Conservation (phyloP, 2,113 vertebrate species). For the Arothron firmamentum region DNA sequence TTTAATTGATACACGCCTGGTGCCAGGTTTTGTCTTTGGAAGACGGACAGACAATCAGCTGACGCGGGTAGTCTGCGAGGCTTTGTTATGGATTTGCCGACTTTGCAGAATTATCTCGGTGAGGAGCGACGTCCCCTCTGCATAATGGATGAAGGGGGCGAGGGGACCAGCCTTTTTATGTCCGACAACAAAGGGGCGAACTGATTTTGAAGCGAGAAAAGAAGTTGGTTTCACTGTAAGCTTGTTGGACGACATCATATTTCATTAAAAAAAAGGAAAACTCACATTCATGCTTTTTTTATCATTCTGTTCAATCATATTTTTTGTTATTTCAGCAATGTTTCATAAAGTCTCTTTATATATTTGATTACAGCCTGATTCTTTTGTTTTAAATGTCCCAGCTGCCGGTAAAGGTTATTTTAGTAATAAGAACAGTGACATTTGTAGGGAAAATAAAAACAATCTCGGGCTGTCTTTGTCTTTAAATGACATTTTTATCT, state of each 20-base stretch:
- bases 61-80: constrained; percentile 29
- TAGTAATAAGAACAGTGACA: constrained; percentile 4
- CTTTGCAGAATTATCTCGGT: constrained; percentile 55
- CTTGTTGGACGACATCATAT: constrained; percentile 12
- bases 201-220: constrained; percentile 28
- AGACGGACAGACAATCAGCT: constrained; percentile 15
- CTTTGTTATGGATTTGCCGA: constrained; percentile 56
- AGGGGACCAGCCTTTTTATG: constrained; percentile 33
- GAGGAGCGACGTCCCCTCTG: constrained; percentile 49
- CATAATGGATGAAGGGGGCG: constrained; percentile 49
- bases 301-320: too few species aligned
- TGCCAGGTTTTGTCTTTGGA: constrained; percentile 4
- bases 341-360: too few species aligned
- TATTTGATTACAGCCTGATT: too few species aligned
- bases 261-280: constrained; percentile 1
- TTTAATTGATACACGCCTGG: not conserved
- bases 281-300: not conserved
- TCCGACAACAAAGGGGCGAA: constrained; percentile 29
- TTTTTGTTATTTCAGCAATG: too few species aligned
- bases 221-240: not conserved
- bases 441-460: not conserved
- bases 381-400: not conserved
- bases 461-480: not conserved
- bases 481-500: not conserved
- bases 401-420: not conserved